Percentiles rank a stretch among this genome's conserved stretches.
Evolutionary conservation across 35 echinoderm and acorn worm genomes (phyloP).

Genomic region (Eucidaris tribuloides): DNA sequence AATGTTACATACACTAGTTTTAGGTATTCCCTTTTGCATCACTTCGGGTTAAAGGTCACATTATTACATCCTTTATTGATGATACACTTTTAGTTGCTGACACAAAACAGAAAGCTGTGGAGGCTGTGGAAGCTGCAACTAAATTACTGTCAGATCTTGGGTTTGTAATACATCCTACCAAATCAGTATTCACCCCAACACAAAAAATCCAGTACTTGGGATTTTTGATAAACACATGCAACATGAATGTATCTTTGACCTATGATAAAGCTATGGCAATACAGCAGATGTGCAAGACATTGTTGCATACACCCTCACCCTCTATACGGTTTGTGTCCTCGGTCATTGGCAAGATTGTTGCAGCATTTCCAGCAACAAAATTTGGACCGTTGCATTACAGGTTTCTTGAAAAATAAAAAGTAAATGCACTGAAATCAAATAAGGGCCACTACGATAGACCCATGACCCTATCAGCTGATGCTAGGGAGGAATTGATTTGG

Average conservation of each 20-base stretch:
- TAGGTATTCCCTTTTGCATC: too few relatives aligned
- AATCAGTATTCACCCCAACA: conserved; percentile 34
- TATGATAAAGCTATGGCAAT: conserved; percentile 23
- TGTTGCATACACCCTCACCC: neutral
- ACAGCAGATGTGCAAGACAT: neutral
- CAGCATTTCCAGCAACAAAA: conserved; percentile 39
- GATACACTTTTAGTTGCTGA: too few relatives aligned
- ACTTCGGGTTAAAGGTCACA: too few relatives aligned
- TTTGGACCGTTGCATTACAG: conserved; percentile 46
- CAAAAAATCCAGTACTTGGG: conserved; percentile 48
- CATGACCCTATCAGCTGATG: conserved; percentile 47
- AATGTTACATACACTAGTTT: too few relatives aligned
- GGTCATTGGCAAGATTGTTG: conserved; percentile 60
- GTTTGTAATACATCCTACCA: conserved; percentile 53
- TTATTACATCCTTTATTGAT: too few relatives aligned
- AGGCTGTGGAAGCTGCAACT: too few relatives aligned
- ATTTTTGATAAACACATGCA: conserved; percentile 40
- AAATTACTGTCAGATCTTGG: conserved; percentile 41
- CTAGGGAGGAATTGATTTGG: conserved; percentile 46
- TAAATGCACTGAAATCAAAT: conserved; percentile 1
- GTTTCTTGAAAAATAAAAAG: conserved; percentile 46
- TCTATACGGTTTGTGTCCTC: conserved; percentile 39
- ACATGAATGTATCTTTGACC: conserved; percentile 34
- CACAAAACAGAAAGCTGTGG: too few relatives aligned
- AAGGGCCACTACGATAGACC: conserved; percentile 58